Evolutionary conservation across 2,113 vertebrate genomes (phyloP), one percentile per base, ranked within the genome.

Genomic region (Campylorhamphus procurvoides): DNA sequence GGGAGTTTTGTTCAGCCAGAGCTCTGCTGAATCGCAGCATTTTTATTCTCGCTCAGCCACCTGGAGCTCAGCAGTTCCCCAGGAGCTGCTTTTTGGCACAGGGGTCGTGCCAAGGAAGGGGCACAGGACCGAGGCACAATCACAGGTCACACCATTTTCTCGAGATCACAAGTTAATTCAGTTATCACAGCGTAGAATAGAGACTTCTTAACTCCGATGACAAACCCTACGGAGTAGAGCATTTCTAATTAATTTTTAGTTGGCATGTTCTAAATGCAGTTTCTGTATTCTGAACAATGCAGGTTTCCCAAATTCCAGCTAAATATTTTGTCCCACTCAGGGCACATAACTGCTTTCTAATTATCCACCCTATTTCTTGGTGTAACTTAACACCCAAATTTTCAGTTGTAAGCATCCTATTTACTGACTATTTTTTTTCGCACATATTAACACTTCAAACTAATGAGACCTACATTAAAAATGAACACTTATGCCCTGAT

Each of bases 151-250:
- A 59, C 3, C 3, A 52, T 56, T 89, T 89, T 27, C 47, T 68
- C 42, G 8, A 40, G n/a, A 62, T 55, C 23, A 5, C 28, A 2
- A 10, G 6, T 22, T 22, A 22, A 42, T 69, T 76, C 80, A 9
- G 29, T 27, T 3, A 15, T 9, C 60, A 12, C 80, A 20, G 67
- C 58, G 56, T 0, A 16, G n/a, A 55, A n/a, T 0, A 50, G n/a
- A 63, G 9, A 2, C 20, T 44, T 56, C 44, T 17, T 13, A 15
- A 16, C 22, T 55, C 49, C 3, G 4, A 4, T 53, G 10, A 28
- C 17, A 55, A 53, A 16, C 40, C 16, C 12, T 4, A 1, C 0
- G 2, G 7, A 62, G 33, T 6, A n/a, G 27, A 0, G 24, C 14
- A 20, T 50, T 56, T 28, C 52, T 31, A 39, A 49, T 56, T 25